Evolutionary conservation across 2,113 vertebrate genomes (phyloP).

Genomic region (Australoheros scitulus): DNA sequence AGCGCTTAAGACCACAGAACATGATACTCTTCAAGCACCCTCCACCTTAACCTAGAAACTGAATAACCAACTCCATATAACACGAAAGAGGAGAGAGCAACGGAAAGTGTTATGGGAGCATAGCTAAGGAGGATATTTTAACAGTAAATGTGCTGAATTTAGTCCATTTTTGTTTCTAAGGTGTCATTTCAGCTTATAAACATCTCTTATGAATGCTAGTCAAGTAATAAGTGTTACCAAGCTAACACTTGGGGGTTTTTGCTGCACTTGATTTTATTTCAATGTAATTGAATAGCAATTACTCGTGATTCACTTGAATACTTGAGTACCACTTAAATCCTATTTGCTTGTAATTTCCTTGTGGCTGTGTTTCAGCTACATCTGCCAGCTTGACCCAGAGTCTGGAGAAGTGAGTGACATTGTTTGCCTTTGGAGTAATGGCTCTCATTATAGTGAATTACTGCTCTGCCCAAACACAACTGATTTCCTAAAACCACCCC

Average conservation of each 20-base stretch:
- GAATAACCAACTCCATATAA: constrained; percentile 94
- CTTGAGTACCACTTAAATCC: constrained; percentile 50
- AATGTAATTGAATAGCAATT: constrained; percentile 35
- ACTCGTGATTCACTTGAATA: constrained; percentile 14
- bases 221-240: not conserved
- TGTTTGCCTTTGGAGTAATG: constrained; percentile 77
- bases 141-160: not conserved
- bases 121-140: not conserved
- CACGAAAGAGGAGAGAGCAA: constrained; percentile 44
- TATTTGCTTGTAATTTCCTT: constrained; percentile 51
- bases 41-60: constrained; percentile 62
- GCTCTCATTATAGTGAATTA: constrained; percentile 79
- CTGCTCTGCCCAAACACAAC: constrained; percentile 70
- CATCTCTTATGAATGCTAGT: not conserved
- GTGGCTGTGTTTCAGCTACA: constrained; percentile 52
- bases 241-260: constrained; percentile 20
- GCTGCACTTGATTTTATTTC: constrained; percentile 13
- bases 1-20: not conserved
- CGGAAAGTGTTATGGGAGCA: not conserved
- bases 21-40: not conserved
- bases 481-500: constrained; percentile 62
- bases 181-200: not conserved
- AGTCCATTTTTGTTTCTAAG: not conserved
- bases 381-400: constrained; percentile 54
- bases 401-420: constrained; percentile 67